Conservation (phyloP, 1,140 invertebrate genomes). For the Drosophila subobscura region DNA sequence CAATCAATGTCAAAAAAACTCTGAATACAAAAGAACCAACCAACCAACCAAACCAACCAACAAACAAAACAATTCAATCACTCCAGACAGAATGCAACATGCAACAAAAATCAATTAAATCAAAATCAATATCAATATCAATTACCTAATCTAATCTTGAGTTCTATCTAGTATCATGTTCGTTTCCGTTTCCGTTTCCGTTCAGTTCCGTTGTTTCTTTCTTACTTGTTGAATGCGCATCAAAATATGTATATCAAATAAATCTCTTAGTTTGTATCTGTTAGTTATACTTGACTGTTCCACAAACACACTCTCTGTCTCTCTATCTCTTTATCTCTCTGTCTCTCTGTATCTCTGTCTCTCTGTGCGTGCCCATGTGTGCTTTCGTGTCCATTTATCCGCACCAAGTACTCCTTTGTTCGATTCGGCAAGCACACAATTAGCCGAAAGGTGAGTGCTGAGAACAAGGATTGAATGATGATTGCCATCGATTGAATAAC, state of each 20-base stretch:
- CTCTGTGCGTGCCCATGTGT: too few relatives aligned
- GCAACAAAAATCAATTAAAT: slow-evolving; percentile 42
- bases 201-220: slow-evolving; percentile 48
- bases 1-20: slow-evolving; percentile 57
- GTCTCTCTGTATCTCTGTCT: too few relatives aligned
- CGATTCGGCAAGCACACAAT: slow-evolving; percentile 36
- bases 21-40: slow-evolving; percentile 58
- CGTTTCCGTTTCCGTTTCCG: slow-evolving; percentile 36
- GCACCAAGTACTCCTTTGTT: slow-evolving; percentile 36
- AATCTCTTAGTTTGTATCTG: slow-evolving; percentile 47
- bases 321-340: too few relatives aligned
- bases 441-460: slow-evolving; percentile 4
- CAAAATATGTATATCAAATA: slow-evolving; percentile 18
- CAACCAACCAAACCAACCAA: slow-evolving; percentile 37
- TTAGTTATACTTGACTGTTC: slow-evolving; percentile 46
- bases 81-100: slow-evolving; percentile 46
- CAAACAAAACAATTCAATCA: slow-evolving; percentile 19
- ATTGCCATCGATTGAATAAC: slow-evolving; percentile 30
- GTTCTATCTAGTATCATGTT: slow-evolving; percentile 54
- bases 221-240: slow-evolving; percentile 54
- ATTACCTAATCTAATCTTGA: slow-evolving; percentile 52
- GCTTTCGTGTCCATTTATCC: slow-evolving; percentile 37
- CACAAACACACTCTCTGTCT: slow-evolving; percentile 8
- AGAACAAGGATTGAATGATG: slow-evolving; percentile 7
- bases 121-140: slow-evolving; percentile 41